phyloP scores from a whole-genome alignment of 2,888 invertebrate species.

The Rambutsinella grinnellia region DNA sequence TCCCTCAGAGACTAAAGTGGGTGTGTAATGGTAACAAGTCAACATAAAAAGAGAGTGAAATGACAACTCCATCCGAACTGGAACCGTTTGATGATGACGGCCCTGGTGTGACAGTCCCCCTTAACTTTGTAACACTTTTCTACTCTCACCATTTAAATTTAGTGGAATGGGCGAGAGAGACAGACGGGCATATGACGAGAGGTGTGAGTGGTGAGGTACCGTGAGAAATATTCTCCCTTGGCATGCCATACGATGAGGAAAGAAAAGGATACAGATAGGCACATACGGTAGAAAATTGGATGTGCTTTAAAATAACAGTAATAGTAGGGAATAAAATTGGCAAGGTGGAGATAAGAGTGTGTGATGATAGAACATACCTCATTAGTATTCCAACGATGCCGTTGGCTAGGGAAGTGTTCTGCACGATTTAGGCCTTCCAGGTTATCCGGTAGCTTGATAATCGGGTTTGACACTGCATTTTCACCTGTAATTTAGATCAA shows the following conservation, averaged over 20 bases:
- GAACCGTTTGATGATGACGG: no score
- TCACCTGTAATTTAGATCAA: constrained; percentile 66
- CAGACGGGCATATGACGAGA: no score
- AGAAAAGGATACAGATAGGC: no score
- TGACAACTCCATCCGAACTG: constrained; percentile 33
- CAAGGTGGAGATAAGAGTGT: constrained; percentile 5
- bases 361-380: constrained; percentile 81
- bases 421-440: constrained; percentile 94
- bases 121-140: constrained; percentile 17
- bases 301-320: background rate
- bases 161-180: no score
- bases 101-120: background rate
- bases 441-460: constrained; percentile 92
- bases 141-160: no score
- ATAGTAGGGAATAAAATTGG: constrained; percentile 1
- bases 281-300: background rate
- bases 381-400: constrained; percentile 99
- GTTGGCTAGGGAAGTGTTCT: constrained; percentile 93
- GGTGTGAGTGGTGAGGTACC: no score
- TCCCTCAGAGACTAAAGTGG: constrained; percentile 38
- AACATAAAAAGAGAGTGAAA: constrained; percentile 29
- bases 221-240: no score
- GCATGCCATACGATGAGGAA: no score
- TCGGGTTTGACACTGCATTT: constrained; percentile 65
- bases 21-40: constrained; percentile 42